Percentiles rank a stretch among this genome's conserved stretches.
Evolutionary conservation across 1,140 invertebrate genomes (phyloP).

Genomic region (Telenomus remus): DNA sequence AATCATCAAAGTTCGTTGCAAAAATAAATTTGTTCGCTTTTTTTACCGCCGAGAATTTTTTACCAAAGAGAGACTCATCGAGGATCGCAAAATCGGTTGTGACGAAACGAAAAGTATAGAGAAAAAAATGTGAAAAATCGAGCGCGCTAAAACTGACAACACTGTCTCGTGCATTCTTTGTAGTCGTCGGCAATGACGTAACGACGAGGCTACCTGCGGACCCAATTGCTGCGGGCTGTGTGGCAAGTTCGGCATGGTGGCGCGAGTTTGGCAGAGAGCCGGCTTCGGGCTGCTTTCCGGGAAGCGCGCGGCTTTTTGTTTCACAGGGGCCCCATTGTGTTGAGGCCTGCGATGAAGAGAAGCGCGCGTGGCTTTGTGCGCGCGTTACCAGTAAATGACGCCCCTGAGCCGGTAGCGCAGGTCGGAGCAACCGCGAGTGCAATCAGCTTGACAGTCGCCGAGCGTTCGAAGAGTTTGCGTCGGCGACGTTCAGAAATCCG

Average conservation of each 20-base stretch:
- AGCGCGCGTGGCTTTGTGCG: constrained; percentile 13
- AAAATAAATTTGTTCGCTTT: too few species aligned
- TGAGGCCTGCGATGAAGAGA: background rate
- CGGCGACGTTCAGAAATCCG: too few species aligned
- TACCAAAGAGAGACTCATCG: too few species aligned
- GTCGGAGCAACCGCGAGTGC: constrained; percentile 24
- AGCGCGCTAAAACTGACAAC: constrained; percentile 61
- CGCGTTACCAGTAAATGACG: constrained; percentile 37
- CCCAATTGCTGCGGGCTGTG: constrained; percentile 60
- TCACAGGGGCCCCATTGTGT: background rate
- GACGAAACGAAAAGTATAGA: background rate
- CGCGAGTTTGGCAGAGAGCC: constrained; percentile 1
- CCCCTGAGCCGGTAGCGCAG: constrained; percentile 54
- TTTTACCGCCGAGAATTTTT: too few species aligned
- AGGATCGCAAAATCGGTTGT: background rate
- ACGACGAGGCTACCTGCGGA: constrained; percentile 71
- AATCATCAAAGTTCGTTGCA: too few species aligned
- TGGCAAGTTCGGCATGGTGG: constrained; percentile 11
- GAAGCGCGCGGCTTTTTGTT: background rate
- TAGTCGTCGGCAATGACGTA: constrained; percentile 71
- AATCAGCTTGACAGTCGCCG: constrained; percentile 32
- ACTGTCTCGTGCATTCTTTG: constrained; percentile 69
- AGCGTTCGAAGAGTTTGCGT: background rate
- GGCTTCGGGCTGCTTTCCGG: background rate
- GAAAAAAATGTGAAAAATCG: background rate